Conservation (phyloP, 2,113 vertebrate genomes). For the Burhinus bistriatus region DNA sequence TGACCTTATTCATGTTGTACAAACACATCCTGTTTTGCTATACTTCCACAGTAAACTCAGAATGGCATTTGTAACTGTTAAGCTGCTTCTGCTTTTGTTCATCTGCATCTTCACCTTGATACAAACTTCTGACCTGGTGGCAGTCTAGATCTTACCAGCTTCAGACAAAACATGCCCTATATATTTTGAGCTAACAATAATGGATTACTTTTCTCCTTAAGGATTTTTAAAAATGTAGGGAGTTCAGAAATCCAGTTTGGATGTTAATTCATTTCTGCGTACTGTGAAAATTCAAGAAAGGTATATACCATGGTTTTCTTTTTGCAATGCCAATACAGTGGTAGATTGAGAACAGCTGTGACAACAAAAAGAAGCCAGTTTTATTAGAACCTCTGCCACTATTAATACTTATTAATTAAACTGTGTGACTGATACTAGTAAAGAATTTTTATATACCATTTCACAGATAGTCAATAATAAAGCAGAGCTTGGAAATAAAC, state of each 20-base stretch:
- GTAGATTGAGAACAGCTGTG: background rate
- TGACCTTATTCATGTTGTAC: background rate
- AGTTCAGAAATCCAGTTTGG: background rate
- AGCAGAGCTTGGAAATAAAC: background rate
- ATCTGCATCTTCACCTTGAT: background rate
- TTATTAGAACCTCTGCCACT: background rate
- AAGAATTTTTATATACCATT: background rate
- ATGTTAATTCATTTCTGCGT: background rate
- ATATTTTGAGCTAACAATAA: background rate
- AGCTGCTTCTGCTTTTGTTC: background rate
- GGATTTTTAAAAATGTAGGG: background rate
- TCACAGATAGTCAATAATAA: background rate
- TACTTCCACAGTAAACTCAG: background rate
- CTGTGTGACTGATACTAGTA: background rate
- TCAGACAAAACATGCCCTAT: background rate
- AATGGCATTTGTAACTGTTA: background rate
- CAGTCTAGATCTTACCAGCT: background rate
- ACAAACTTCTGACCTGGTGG: background rate
- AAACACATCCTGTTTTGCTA: background rate
- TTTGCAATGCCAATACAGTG: background rate
- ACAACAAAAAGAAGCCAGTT: background rate
- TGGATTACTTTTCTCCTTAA: background rate
- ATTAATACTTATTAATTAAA: conserved; percentile 1
- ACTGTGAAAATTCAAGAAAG: background rate
- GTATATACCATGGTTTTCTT: background rate